Evolutionary conservation across 2,888 invertebrate species (phyloP), one percentile per base, ranked within the genome.

Genomic region (Bellardia bayeri): DNA sequence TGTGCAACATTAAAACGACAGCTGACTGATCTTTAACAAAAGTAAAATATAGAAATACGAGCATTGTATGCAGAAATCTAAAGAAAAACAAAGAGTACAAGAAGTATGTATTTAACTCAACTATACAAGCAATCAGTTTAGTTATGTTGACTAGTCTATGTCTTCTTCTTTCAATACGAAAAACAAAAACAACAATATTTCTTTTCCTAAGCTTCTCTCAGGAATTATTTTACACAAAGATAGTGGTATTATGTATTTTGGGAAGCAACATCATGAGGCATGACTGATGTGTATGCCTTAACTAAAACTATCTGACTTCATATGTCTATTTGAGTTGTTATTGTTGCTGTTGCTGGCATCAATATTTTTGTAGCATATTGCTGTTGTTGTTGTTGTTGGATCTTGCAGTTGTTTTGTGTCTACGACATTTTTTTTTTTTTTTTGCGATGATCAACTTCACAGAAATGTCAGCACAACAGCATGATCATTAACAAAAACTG

Each of bases 11-110:
- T 74, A 56, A 85, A 76, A 71, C 80, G 88, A 88, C 88, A 88
- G 82, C 80, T 88, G 88, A 88, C 66, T 85, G 88, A 85, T 88
- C 83, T 71, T 83, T 16, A 76, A 80, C 51, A 76, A 80, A 75
- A 71, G 54, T 75, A 42, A 72, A 23, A 23, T 23, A 23, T 23
- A 80, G 74, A 69, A 71, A 33, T 63, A 63, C 63, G 33, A 64
- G 33, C 33, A 33, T 51, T 68, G 58, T n/a, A 51, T 63, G 63
- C 68, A 72, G 16, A 64, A 56, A 45, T 11, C n/a, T 23, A 1
- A 51, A 58, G 37, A 3, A 42, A 40, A 40, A 23, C 23, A 61
- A 33, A 54, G 33, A 58, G 42, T 33, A 33, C 51, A 79, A 45
- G 64, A n/a, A 37, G 69, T 74, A 56, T 68, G 58, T 40, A 61